A percentile compares a stretch with the other conserved stretches of the same genome.
These are phyloP conservation scores for Pelobates fuscus DNA, from an alignment of 2,113 vertebrate genomes.

Conservation along the genomic window DNA sequence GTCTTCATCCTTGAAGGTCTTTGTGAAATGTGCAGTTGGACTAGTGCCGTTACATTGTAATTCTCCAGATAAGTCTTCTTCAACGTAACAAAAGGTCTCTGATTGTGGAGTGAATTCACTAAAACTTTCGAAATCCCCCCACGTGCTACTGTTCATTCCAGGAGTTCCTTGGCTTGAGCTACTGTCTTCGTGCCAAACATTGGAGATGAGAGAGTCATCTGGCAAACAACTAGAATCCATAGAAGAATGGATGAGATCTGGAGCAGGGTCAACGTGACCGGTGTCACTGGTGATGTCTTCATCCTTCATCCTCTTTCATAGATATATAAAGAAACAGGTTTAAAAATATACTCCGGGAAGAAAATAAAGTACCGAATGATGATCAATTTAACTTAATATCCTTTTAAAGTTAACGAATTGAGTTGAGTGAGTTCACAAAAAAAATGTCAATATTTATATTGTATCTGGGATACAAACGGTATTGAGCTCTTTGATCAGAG, in stretches of 20 bases:
- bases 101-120: slow-evolving; percentile 27
- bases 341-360: too few relatives aligned
- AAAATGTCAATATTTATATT: too few relatives aligned
- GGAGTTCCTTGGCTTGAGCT: background rate
- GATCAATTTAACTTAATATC: too few relatives aligned
- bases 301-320: slow-evolving; percentile 42
- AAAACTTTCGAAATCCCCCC: slow-evolving; percentile 45
- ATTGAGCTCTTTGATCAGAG: too few relatives aligned
- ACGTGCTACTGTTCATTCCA: background rate
- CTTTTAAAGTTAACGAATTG: too few relatives aligned
- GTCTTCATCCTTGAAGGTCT: background rate
- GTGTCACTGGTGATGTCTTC: background rate
- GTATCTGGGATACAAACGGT: too few relatives aligned
- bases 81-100: slow-evolving; percentile 18
- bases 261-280: background rate
- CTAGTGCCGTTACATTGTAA: background rate
- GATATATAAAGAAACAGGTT: too few relatives aligned
- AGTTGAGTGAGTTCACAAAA: too few relatives aligned
- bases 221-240: background rate
- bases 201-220: background rate
- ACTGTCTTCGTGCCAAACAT: background rate
- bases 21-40: background rate
- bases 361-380: too few relatives aligned
- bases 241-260: background rate
- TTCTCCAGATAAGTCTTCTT: background rate